Percentiles rank a stretch among this genome's conserved stretches.
Conservation (phyloP, 2,113 vertebrate genomes). For the Prunella fulvescens region DNA sequence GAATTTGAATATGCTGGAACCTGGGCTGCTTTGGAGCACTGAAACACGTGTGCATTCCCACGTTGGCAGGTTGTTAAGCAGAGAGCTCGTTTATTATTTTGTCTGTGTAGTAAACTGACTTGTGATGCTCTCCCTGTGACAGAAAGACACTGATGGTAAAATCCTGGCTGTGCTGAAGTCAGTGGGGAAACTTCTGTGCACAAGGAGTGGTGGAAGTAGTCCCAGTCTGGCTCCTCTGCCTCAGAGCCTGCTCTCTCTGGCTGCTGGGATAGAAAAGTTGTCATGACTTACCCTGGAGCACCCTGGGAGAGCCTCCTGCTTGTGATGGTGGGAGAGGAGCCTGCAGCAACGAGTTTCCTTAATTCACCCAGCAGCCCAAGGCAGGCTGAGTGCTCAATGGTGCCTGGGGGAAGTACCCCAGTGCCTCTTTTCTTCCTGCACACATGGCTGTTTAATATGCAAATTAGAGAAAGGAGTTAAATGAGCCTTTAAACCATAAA, state of each 20-base stretch:
- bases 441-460: not conserved
- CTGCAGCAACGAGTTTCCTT: not conserved
- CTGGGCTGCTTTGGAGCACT: not conserved
- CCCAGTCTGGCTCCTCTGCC: not conserved
- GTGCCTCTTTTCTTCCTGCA: not conserved
- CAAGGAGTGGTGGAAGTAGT: not conserved
- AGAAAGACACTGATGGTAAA: not conserved
- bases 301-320: not conserved
- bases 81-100: not conserved
- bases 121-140: not conserved
- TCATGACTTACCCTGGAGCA: not conserved
- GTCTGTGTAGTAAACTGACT: not conserved
- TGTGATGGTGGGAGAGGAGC: no score
- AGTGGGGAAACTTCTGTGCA: not conserved
- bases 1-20: not conserved
- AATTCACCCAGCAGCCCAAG: not conserved
- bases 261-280: not conserved
- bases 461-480: not conserved
- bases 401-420: not conserved
- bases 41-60: not conserved
- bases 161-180: not conserved
- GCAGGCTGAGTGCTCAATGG: not conserved
- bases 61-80: not conserved
- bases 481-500: slow-evolving; percentile 15
- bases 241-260: not conserved